These are phyloP conservation scores for Battus philenor DNA, from an alignment of 1,140 invertebrate genomes.

Conservation along the genomic window DNA sequence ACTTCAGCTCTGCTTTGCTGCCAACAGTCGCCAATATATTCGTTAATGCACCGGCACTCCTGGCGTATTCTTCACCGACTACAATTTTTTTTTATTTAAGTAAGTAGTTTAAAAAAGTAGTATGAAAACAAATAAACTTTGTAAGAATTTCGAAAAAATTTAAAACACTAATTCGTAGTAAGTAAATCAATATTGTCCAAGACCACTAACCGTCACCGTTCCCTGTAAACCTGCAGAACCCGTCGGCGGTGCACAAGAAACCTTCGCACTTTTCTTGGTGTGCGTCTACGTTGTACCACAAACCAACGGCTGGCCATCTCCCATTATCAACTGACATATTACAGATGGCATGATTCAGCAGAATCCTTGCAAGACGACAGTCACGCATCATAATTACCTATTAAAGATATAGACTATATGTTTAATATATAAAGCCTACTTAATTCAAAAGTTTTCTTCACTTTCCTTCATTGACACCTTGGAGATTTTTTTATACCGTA, in stretches of 20 bases:
- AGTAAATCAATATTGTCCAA: no score
- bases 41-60: slow-evolving; percentile 76
- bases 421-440: no score
- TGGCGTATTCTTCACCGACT: slow-evolving; percentile 51
- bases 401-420: no score
- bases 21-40: slow-evolving; percentile 78
- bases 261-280: slow-evolving; percentile 74
- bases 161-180: no score
- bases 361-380: slow-evolving; percentile 69
- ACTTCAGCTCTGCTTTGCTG: slow-evolving; percentile 78
- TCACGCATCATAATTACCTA: slow-evolving; percentile 82
- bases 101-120: no score
- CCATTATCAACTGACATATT: slow-evolving; percentile 44
- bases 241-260: slow-evolving; percentile 79
- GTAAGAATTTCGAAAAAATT: no score
- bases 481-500: no score
- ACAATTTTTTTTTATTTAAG: no score
- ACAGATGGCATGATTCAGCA: slow-evolving; percentile 41
- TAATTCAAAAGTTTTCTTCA: no score
- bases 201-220: slow-evolving; percentile 41
- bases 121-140: no score
- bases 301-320: slow-evolving; percentile 42
- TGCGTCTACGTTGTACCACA: slow-evolving; percentile 44
- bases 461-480: no score
- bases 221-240: slow-evolving; percentile 48